A percentile compares a stretch with the other conserved stretches of the same genome.
Conservation (phyloP, 2,797 vertebrate species). For the Cossypha dichroa region DNA sequence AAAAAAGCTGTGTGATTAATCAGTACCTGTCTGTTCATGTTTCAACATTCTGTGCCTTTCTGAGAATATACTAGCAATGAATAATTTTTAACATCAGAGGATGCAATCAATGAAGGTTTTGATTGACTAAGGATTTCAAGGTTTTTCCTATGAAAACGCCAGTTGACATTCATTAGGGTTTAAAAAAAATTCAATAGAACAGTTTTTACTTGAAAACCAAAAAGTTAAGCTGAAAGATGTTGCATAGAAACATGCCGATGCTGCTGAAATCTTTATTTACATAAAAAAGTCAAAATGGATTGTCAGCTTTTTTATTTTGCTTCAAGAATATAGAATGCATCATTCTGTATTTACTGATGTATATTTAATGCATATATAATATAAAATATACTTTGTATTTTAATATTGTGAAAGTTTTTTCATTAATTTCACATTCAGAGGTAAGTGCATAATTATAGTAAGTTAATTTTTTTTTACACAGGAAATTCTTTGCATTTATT, state of each 20-base stretch:
- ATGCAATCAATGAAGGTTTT: slow-evolving; percentile 37
- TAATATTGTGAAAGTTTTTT: not conserved
- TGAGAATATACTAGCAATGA: not conserved
- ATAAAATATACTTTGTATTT: not conserved
- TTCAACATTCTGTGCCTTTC: not conserved
- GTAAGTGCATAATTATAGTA: not conserved
- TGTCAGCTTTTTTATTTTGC: not conserved
- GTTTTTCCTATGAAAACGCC: slow-evolving; percentile 22
- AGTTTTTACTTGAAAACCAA: not conserved
- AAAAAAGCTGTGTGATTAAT: not conserved
- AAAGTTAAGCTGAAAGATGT: not conserved
- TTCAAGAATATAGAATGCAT: not conserved
- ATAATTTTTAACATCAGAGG: slow-evolving; percentile 54
- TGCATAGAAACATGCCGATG: not conserved
- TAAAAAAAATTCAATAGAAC: not conserved
- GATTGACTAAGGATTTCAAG: slow-evolving; percentile 53
- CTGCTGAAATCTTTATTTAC: slow-evolving; percentile 2
- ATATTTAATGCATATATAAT: not conserved
- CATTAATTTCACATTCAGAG: not conserved
- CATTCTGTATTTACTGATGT: not conserved
- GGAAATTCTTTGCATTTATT: not conserved
- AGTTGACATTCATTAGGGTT: slow-evolving; percentile 27
- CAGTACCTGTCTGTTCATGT: not conserved
- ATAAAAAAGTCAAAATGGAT: not conserved
- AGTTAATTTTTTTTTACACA: not conserved